phyloP scores from a whole-genome alignment of 2,888 invertebrate species.

The Cerceris ruficornis region DNA sequence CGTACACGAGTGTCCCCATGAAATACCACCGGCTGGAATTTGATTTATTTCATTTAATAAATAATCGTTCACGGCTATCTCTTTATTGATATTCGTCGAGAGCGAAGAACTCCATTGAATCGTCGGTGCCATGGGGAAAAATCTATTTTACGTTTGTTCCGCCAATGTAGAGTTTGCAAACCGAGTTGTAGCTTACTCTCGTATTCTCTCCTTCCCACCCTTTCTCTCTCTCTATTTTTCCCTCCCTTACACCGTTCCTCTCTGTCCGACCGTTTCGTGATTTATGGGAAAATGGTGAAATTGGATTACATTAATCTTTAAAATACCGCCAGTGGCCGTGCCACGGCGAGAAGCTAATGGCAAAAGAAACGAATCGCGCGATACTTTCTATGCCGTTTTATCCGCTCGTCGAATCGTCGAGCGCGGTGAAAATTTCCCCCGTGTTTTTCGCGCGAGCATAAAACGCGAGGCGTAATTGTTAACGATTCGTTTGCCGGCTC shows the following conservation, averaged over 20 bases:
- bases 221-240: neutral
- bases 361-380: neutral
- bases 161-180: neutral
- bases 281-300: slow-evolving; percentile 5
- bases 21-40: neutral
- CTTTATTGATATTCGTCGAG: slow-evolving; percentile 3
- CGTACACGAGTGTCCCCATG: neutral
- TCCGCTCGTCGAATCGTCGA: neutral
- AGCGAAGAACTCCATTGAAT: neutral
- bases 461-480: no score
- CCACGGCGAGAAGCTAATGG: neutral
- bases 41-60: slow-evolving; percentile 20
- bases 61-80: neutral
- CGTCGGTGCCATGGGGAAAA: neutral
- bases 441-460: no score
- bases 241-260: neutral
- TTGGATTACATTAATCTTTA: slow-evolving; percentile 9
- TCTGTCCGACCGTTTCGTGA: neutral
- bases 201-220: neutral
- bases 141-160: slow-evolving; percentile 1
- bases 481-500: no score
- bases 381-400: neutral
- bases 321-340: neutral
- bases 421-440: no score
- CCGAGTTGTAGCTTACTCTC: neutral